Percentiles rank a stretch among this genome's conserved stretches.
Conservation (phyloP, 2,888 invertebrate genomes). For the Monoplex corrugatus region DNA sequence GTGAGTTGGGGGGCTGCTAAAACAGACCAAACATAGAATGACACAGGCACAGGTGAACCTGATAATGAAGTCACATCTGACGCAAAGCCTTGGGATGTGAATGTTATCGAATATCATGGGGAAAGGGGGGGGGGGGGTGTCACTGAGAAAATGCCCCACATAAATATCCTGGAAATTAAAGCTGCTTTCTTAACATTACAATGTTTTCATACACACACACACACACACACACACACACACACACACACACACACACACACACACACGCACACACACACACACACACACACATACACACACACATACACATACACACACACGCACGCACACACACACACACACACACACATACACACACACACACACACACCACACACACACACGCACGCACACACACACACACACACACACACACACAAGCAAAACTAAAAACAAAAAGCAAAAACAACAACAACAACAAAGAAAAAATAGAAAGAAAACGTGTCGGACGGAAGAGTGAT, state of each 20-base stretch:
- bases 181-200: too few relatives aligned
- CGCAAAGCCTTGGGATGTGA: too few relatives aligned
- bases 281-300: constrained; percentile 37
- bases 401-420: constrained; percentile 24
- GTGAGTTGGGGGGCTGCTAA: too few relatives aligned
- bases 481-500: too few relatives aligned
- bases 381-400: constrained; percentile 2
- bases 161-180: too few relatives aligned
- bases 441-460: background rate
- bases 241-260: background rate
- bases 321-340: constrained; percentile 4
- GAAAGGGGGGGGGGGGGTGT: too few relatives aligned
- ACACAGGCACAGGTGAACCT: too few relatives aligned
- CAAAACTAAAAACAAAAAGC: background rate
- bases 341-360: constrained; percentile 24
- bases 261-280: constrained; percentile 33
- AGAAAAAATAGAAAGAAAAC: background rate
- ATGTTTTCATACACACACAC: constrained; percentile 5
- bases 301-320: constrained; percentile 26
- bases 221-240: constrained; percentile 37
- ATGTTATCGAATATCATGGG: too few relatives aligned
- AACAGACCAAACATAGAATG: too few relatives aligned
- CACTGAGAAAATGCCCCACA: too few relatives aligned
- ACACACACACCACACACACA: background rate
- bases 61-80: too few relatives aligned